phyloP scores from a whole-genome alignment of 2,797 vertebrate species.

The Enteromius anoplus region DNA sequence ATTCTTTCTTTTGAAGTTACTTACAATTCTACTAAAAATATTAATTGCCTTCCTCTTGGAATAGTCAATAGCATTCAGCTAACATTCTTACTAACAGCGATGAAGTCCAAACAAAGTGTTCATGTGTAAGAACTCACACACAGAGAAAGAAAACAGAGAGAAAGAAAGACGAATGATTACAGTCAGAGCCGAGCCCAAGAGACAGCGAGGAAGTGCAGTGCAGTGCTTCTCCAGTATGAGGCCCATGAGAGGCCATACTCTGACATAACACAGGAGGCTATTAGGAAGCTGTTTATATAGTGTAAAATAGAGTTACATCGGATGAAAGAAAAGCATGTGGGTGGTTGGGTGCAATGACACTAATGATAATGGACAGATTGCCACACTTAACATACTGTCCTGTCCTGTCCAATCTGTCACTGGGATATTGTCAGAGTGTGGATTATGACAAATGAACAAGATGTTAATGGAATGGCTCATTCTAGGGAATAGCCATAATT shows the following conservation, averaged over 20 bases:
- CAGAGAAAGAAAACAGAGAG: conserved; percentile 32
- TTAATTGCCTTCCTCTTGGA: neutral
- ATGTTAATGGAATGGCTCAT: neutral
- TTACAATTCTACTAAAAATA: neutral
- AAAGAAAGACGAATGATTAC: neutral
- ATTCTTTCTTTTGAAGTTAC: too few species aligned
- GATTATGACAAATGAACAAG: conserved; percentile 14
- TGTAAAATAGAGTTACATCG: neutral
- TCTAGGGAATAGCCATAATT: neutral
- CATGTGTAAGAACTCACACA: neutral
- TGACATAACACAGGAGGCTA: conserved; percentile 34
- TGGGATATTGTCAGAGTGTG: conserved; percentile 14
- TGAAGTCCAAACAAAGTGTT: neutral
- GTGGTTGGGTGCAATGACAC: conserved; percentile 6
- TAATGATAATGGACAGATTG: neutral
- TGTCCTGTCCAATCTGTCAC: neutral
- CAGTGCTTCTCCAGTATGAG: neutral
- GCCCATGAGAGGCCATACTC: neutral
- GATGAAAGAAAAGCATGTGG: conserved; percentile 7
- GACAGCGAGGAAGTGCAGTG: conserved; percentile 17
- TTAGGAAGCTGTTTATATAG: conserved; percentile 31
- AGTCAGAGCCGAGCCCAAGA: neutral
- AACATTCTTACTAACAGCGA: conserved; percentile 14
- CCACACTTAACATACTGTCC: neutral
- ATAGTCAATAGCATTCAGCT: neutral